Evolutionary conservation across 2,113 vertebrate genomes (phyloP).

Genomic region (Ploceus nigricollis): DNA sequence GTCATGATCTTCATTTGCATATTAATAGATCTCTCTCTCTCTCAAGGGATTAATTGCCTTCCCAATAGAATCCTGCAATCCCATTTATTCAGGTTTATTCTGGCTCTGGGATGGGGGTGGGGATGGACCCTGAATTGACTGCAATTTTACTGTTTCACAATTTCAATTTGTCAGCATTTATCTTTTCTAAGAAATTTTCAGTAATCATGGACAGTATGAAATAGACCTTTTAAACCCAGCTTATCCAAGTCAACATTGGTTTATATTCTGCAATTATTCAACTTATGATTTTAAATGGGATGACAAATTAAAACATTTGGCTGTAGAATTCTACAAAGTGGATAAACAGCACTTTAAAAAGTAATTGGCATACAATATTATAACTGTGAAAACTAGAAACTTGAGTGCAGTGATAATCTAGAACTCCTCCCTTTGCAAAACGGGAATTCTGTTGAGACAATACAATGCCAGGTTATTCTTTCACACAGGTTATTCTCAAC

Average conservation of each 20-base stretch:
- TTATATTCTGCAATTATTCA: constrained; percentile 10
- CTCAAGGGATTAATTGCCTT: constrained; percentile 43
- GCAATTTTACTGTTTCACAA: not conserved
- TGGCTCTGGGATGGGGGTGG: not conserved
- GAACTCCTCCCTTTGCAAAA: not conserved
- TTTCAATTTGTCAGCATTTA: not conserved
- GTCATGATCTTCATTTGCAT: constrained; percentile 45
- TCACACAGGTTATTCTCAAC: not conserved
- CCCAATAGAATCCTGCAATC: not conserved
- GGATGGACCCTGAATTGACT: not conserved
- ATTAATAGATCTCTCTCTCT: not conserved
- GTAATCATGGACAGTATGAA: not conserved
- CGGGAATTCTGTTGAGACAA: not conserved
- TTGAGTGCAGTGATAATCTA: not conserved
- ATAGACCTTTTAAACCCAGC: not conserved
- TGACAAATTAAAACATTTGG: not conserved
- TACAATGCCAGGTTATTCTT: not conserved
- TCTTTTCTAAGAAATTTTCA: not conserved
- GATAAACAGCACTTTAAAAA: constrained; percentile 6
- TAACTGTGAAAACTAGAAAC: not conserved
- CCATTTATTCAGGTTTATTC: not conserved
- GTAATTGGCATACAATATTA: not conserved
- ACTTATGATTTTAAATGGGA: constrained; percentile 6
- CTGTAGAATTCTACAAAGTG: constrained; percentile 21
- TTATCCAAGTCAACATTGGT: not conserved